A percentile compares a stretch with the other conserved stretches of the same genome.
phyloP scores from a whole-genome alignment of 2,113 vertebrate genomes.

The Poicephalus meyeri region DNA sequence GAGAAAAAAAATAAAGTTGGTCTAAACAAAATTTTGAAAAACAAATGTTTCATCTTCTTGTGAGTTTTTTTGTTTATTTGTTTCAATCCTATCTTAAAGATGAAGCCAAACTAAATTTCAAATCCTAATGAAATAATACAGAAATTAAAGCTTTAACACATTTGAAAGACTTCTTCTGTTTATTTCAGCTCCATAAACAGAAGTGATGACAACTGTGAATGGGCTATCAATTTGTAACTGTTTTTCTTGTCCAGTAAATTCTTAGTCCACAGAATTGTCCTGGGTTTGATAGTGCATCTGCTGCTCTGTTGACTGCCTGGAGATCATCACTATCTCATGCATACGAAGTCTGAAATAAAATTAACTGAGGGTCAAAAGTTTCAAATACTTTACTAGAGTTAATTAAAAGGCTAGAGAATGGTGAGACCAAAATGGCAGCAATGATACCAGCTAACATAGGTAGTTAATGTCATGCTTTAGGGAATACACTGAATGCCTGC shows the following conservation, averaged over 20 bases:
- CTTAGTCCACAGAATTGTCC: neutral
- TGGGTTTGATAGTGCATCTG: neutral
- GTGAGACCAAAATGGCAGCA: neutral
- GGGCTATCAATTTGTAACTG: neutral
- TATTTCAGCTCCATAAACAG: neutral
- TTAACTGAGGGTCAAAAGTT: neutral
- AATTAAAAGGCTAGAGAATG: neutral
- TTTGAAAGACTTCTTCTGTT: neutral
- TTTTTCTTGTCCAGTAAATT: neutral
- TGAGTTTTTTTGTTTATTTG: neutral
- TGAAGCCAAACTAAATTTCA: neutral
- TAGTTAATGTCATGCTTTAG: neutral
- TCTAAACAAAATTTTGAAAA: neutral
- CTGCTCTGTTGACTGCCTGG: neutral
- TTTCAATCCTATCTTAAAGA: neutral
- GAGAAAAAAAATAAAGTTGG: neutral
- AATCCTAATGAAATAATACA: neutral
- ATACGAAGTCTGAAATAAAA: neutral
- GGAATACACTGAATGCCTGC: neutral
- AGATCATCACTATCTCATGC: neutral
- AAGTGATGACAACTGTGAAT: neutral
- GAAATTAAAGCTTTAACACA: neutral
- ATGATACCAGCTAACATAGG: neutral
- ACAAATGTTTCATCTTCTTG: neutral
- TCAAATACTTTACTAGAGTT: neutral